phyloP scores from a whole-genome alignment of 1,140 invertebrate genomes.

The Caenorhabditis remanei region DNA sequence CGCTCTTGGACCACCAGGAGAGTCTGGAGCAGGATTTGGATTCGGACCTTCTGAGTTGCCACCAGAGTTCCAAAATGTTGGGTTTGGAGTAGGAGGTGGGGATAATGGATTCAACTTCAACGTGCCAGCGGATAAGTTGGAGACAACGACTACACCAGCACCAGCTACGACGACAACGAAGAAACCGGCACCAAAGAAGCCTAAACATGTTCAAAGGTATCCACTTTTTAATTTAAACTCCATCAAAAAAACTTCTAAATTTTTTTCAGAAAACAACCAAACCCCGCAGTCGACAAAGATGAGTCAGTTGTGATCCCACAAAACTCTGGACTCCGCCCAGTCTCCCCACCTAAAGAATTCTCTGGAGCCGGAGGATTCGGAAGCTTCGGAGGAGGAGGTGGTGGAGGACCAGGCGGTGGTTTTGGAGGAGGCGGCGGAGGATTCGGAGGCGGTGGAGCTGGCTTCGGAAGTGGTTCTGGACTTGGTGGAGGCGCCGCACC shows the following conservation, averaged over 20 bases:
- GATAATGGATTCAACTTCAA: conserved; percentile 38
- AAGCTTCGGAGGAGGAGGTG: conserved; percentile 47
- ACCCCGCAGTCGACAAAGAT: conserved; percentile 43
- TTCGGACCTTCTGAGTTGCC: conserved; percentile 62
- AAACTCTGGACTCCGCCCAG: conserved; percentile 77
- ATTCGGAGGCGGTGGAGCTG: conserved; percentile 65
- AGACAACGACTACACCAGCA: neutral
- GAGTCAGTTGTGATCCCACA: conserved; percentile 73
- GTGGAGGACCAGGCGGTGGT: conserved; percentile 40
- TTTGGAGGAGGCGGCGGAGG: conserved; percentile 32
- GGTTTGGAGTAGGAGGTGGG: conserved; percentile 58
- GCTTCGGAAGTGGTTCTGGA: conserved; percentile 57
- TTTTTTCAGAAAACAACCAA: conserved; percentile 58
- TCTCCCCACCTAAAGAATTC: conserved; percentile 75
- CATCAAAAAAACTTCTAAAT: neutral
- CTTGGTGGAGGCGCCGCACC: conserved; percentile 49
- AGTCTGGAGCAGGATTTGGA: conserved; percentile 62
- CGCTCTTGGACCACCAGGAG: conserved; percentile 30
- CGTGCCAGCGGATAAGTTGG: conserved; percentile 27
- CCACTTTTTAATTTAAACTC: neutral
- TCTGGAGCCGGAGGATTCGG: conserved; percentile 61
- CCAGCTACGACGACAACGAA: conserved; percentile 28
- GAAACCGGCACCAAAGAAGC: conserved; percentile 43
- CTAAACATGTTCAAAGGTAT: conserved; percentile 59
- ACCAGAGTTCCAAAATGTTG: conserved; percentile 61